Conservation (phyloP, 1,140 invertebrate genomes). For the Leptopilina clavipes region DNA sequence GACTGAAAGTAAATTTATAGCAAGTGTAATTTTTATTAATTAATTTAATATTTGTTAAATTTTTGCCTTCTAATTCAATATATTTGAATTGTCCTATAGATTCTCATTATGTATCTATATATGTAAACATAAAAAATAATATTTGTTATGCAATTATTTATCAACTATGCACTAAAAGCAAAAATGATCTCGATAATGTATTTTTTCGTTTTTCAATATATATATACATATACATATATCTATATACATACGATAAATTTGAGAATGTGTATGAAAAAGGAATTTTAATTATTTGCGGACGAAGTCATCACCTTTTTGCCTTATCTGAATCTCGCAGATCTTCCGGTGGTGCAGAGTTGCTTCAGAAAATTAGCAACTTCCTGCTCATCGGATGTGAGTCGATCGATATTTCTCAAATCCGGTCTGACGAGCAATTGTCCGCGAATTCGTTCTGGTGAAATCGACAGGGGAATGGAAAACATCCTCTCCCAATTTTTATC, state of each 20-base stretch:
- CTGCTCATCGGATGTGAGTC: conserved; percentile 51
- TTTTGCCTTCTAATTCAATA: not conserved
- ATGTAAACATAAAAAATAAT: not conserved
- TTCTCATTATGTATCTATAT: not conserved
- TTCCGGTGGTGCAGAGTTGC: conserved; percentile 49
- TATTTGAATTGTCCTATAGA: not conserved
- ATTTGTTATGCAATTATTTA: not conserved
- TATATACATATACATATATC: too few relatives aligned
- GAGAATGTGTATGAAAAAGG: not conserved
- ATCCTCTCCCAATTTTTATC: conserved; percentile 52
- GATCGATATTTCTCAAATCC: conserved; percentile 52
- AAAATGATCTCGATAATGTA: not conserved
- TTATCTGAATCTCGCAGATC: conserved; percentile 14
- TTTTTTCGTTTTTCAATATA: conserved; percentile 22
- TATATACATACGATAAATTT: not conserved
- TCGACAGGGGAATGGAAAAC: conserved; percentile 52
- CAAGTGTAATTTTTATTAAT: too few relatives aligned
- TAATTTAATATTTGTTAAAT: not conserved
- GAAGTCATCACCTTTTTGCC: not conserved
- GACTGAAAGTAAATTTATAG: not conserved
- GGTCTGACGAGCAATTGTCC: conserved; percentile 55
- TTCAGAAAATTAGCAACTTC: conserved; percentile 57
- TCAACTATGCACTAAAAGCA: not conserved
- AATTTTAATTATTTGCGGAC: conserved; percentile 33
- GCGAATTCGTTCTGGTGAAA: conserved; percentile 47